Evolutionary conservation across 2,888 invertebrate species (phyloP), one percentile per base, ranked within the genome.

Genomic region (Ommatoiulus sabulosus): DNA sequence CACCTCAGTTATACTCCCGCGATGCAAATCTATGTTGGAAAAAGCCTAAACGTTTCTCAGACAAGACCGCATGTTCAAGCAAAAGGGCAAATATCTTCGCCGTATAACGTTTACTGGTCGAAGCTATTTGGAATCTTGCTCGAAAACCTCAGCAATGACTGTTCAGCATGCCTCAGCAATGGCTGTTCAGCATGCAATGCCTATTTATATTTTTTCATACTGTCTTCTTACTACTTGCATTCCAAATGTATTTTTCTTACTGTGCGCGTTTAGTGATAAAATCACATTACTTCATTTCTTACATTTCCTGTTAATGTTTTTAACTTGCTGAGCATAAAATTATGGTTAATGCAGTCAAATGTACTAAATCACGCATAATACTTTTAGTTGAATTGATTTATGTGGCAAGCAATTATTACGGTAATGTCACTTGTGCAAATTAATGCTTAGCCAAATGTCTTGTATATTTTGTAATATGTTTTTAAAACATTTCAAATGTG

Each of bases 241-340:
- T 57, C 57, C 57, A 57, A 57, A 57, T 57, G 57, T 57, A 57
- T 57, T 57, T 57, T 57, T 57, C 57, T 57, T 57, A 57, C 57
- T 57, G 57, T 57, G 17, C 15, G 57, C 57, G 10, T 57, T 57
- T 15, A 57, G 12, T 10, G 46, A 46, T 46, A 10, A 1, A 1
- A 10, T 10, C 46, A 46, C 46, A 46, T 46, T 46, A 46, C 6
- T 46, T 46, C 17, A 10, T 15, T 57, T 57, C 10, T 15, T 57
- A 4, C 4, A 17, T 57, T 57, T 57, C 57, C 10, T 17, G 4
- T 57, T 4, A 57, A n/a, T 15, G 10, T 10, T 57, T 57, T 57
- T 57, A 57, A 57, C 57, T 57, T 57, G 57, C 57, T 57, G 15
- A 57, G 17, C 46, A 46, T 46, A 46, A 46, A 46, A 46, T 10